Evolutionary conservation across 1,140 invertebrate genomes (phyloP).

Genomic region (Penaeus chinensis): DNA sequence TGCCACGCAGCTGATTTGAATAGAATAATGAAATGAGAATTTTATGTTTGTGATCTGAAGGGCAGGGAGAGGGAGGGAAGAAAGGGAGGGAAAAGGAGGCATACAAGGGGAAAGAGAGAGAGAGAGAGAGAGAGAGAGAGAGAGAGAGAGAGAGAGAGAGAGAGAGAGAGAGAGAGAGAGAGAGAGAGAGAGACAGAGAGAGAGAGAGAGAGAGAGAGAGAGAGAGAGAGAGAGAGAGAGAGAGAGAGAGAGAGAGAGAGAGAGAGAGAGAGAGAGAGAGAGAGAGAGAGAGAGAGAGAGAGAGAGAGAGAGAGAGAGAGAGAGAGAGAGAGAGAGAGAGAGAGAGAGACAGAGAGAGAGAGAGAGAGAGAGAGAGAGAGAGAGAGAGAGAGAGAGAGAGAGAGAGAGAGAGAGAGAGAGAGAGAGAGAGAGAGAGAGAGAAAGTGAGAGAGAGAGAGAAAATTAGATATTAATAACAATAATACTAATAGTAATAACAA

Average conservation of each 20-base stretch:
- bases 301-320: no score
- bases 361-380: not conserved
- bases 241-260: not conserved
- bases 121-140: no score
- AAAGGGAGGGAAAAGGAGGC: no score
- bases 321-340: not conserved
- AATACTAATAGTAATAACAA: not conserved
- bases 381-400: not conserved
- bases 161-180: slow-evolving; percentile 9
- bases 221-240: not conserved
- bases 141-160: not conserved
- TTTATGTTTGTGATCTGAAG: no score
- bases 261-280: not conserved
- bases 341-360: not conserved
- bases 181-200: not conserved
- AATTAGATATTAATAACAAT: not conserved
- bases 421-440: not conserved
- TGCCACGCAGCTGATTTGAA: not conserved
- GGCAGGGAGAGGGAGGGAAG: no score
- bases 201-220: not conserved
- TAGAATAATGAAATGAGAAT: no score
- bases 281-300: no score
- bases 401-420: not conserved
- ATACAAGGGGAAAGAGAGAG: no score
- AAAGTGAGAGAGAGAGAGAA: not conserved